Percentiles rank a stretch among this genome's conserved stretches.
Evolutionary conservation across 2,113 vertebrate genomes (phyloP).

Genomic region (Telmatochromis brachygnathus): DNA sequence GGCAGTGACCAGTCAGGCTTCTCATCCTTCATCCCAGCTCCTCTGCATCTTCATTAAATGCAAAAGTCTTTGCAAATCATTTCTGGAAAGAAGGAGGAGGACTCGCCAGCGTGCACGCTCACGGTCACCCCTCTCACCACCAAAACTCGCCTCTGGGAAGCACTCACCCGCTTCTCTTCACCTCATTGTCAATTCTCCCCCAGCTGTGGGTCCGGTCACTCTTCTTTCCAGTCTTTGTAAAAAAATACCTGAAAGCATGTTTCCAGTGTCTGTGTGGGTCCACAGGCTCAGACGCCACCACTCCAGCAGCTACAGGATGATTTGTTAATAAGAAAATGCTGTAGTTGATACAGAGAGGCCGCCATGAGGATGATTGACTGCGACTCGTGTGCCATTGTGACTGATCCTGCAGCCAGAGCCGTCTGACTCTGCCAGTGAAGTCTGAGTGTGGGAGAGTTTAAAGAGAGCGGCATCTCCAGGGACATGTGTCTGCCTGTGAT

Average conservation of each 20-base stretch:
- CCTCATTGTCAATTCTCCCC: fast-evolving
- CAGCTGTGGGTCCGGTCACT: neutral
- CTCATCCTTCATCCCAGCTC: neutral
- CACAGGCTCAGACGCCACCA: neutral
- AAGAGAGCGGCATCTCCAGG: neutral
- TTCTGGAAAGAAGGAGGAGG: neutral
- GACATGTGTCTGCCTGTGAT: neutral
- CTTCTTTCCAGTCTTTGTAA: neutral
- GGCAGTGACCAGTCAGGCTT: neutral
- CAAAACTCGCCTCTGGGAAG: neutral
- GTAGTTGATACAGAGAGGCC: neutral
- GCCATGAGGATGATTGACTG: neutral
- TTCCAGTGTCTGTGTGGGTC: neutral
- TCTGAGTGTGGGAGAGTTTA: neutral
- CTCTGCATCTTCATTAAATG: neutral
- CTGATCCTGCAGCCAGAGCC: neutral
- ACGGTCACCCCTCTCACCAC: neutral
- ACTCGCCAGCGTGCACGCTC: neutral
- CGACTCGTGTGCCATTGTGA: neutral
- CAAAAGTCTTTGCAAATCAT: neutral
- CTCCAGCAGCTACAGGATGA: neutral
- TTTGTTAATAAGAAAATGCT: neutral
- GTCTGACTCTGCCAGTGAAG: neutral
- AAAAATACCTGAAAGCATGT: neutral
- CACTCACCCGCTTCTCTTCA: neutral